Evolutionary conservation across 2,888 invertebrate genomes (phyloP).

Genomic region (Cephus sareptanus): DNA sequence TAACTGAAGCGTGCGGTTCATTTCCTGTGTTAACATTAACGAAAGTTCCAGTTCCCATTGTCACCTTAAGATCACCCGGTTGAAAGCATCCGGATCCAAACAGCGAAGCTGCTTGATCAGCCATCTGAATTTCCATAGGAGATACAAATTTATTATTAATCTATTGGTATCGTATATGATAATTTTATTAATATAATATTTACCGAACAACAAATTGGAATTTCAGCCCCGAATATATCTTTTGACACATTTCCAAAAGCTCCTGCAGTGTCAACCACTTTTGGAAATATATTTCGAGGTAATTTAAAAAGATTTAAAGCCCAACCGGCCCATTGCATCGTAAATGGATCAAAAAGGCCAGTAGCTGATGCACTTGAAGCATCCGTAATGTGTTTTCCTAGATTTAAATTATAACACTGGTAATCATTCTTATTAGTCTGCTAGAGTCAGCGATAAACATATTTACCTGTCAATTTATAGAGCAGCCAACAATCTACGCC

Average conservation of each 20-base stretch:
- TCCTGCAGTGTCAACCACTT: slow-evolving; percentile 81
- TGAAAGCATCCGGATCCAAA: slow-evolving; percentile 88
- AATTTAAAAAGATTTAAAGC: slow-evolving; percentile 79
- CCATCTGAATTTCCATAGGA: slow-evolving; percentile 70
- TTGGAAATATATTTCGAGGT: slow-evolving; percentile 81
- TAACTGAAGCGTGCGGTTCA: slow-evolving; percentile 81
- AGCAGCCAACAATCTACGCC: slow-evolving; percentile 95
- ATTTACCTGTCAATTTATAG: slow-evolving; percentile 77
- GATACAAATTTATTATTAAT: neutral
- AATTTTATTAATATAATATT: slow-evolving; percentile 55
- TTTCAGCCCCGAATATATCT: slow-evolving; percentile 78
- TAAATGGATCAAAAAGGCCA: slow-evolving; percentile 93
- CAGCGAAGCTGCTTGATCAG: slow-evolving; percentile 90
- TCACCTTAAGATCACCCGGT: slow-evolving; percentile 84
- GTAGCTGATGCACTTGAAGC: slow-evolving; percentile 92
- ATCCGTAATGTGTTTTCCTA: slow-evolving; percentile 80
- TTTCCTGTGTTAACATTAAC: slow-evolving; percentile 84
- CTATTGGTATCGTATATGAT: slow-evolving; percentile 26
- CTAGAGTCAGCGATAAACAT: slow-evolving; percentile 22
- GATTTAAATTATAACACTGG: slow-evolving; percentile 4
- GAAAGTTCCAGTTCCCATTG: slow-evolving; percentile 93
- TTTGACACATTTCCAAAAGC: slow-evolving; percentile 77
- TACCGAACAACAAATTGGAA: slow-evolving; percentile 84
- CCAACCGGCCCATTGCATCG: slow-evolving; percentile 84
- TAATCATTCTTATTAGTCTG: neutral